Base-by-base conservation (phyloP, 2,113 vertebrate species). In the Heterotilapia buettikoferi region DNA sequence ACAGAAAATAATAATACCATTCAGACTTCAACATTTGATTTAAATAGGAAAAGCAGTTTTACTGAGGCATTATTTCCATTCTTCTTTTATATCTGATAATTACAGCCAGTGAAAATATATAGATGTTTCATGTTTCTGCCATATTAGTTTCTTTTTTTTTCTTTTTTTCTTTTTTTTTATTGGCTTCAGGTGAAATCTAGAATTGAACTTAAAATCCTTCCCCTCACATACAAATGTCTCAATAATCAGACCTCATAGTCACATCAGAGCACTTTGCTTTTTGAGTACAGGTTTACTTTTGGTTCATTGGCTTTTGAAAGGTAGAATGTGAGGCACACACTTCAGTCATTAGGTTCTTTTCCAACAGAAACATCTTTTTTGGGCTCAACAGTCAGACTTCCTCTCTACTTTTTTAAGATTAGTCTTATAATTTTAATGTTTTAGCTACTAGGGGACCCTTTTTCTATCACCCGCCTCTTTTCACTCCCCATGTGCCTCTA, bases 391-490 rank as follows among this genome's bases (percentile, higher is more conserved):
- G 21, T 45, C 68, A 73, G 40, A 73, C 40, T 26, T 26, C 40
- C 40, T 47, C 14, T 47, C 40, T 73, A 18, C 21, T 47, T 47
- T 73, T 29, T 26, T 9, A 26, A 71, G 61, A 66, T 66, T 5
- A 66, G 61, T 6, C 31, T 71, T 71, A 43, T 24, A 43, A 24
- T 14, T 3, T 71, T 43, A 7, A 24, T 43, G 3, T 33, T 43
- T 71, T 71, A 14, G 36, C 11, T 40, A 40, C 36, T 71, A 21
- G 36, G 12, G 66, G n/a, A 6, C n/a, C 8, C 7, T 71, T 71
- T 40, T 40, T 43, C n/a, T 24, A 2, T 1, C 1, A 6, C 4
- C 18, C 50, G n/a, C 54, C 21, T 11, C 12, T 0, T 1, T 71
- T 73, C n/a, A 24, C n/a, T 43, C 36, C n/a, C n/a, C 1, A 6